Base-by-base conservation (phyloP, 2,888 invertebrate species). In the Fabriciana adippe region DNA sequence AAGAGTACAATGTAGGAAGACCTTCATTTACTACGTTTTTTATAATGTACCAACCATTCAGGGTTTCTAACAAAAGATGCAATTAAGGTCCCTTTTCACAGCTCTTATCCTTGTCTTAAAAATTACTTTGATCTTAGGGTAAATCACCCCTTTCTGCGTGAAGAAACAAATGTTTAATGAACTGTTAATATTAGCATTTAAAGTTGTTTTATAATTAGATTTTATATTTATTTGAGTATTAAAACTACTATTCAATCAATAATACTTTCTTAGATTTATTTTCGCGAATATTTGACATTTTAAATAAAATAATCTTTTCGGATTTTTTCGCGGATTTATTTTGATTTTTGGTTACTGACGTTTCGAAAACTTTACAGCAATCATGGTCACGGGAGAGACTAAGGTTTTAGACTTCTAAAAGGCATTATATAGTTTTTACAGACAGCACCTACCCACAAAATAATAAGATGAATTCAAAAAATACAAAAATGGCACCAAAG, bases 141-240 rank as follows among this genome's bases (percentile, higher is more conserved):
- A 26, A 47, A 21, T 59, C 26, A 48, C 59, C 59, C 59, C 48
- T 48, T 59, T 59, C 26, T 48, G 59, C 59, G 59, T 59, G 59
- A 48, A 48, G 26, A 31, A 31, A n/a, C 48, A 48, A 48, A 48
- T 59, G 59, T 59, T 59, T 13, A 59, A 48, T 59, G 59, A 59
- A 26, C 26, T 48, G 59, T 31, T 31, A 59, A 59, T 59, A 59
- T 59, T 59, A 59, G 48, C 48, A 48, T 59, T 47, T 41, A 16
- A 41, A 35, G 16, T 59, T 59, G 47, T 59, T 48, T 31, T 13
- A 48, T 26, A 59, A 59, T 47, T 59, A 59, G 47, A 11, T 48
- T 5, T 59, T n/a, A 47, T 48, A 2, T 31, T 13, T 11, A 47
- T 59, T 59, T 26, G 48, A 15, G 14, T 13, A 13, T 53, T 3